These are phyloP conservation scores for Bolborhynchus lineola DNA, from an alignment of 2,113 vertebrate species.

Conservation along the genomic window DNA sequence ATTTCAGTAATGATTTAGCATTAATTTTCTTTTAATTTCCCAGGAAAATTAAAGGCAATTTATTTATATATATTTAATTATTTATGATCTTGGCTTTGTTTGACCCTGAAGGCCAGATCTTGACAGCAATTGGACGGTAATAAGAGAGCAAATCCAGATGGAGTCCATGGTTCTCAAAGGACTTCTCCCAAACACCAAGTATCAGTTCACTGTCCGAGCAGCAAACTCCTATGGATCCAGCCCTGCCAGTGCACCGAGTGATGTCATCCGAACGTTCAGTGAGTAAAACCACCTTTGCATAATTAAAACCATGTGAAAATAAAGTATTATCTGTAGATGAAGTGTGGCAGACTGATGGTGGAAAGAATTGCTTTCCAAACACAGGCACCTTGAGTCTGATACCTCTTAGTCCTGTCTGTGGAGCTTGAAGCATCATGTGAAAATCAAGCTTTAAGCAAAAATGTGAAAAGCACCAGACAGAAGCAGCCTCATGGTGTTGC, in stretches of 20 bases:
- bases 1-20: not conserved
- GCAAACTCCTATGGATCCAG: conserved; percentile 84
- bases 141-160: conserved; percentile 86
- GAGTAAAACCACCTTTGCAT: conserved; percentile 55
- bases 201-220: conserved; percentile 89
- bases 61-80: conserved; percentile 4
- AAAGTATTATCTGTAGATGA: not conserved
- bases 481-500: not conserved
- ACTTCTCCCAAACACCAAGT: conserved; percentile 84
- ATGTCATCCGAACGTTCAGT: conserved; percentile 81
- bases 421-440: not conserved
- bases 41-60: not conserved
- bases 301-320: not conserved
- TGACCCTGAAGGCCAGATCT: conserved; percentile 83
- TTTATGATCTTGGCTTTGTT: conserved; percentile 19
- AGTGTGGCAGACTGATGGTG: not conserved
- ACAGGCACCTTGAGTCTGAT: not conserved
- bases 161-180: conserved; percentile 93
- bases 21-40: not conserved
- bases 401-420: not conserved
- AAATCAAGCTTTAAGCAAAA: not conserved
- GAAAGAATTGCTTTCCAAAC: not conserved
- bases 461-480: not conserved
- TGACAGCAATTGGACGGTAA: conserved; percentile 88
- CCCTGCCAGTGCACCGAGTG: conserved; percentile 79